Evolutionary conservation across 2,113 vertebrate genomes (phyloP), one percentile per base, ranked within the genome.

Genomic region (Nothocercus nigrocapillus): DNA sequence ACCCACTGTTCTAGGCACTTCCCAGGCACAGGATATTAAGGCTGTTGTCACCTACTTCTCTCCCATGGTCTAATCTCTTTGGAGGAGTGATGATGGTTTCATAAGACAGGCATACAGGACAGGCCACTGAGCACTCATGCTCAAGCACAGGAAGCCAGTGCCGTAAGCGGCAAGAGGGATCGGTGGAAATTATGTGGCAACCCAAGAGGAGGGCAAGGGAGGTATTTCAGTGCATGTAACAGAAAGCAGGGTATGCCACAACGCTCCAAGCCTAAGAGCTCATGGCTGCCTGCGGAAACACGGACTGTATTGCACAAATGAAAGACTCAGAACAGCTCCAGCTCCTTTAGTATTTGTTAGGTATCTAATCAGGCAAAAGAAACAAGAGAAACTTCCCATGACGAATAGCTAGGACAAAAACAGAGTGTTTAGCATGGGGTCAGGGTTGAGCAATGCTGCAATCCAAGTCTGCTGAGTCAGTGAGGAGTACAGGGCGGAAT

Each of bases 391-490:
- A 73, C 61, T 44, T 74, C 53, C 44, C 49, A 51, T 70, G 75
- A 64, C 64, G 73, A 54, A 68, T 34, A 54, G 45, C 36, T 25
- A 40, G 59, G 47, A 70, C 54, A 58, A 32, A 32, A 66, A n/a
- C 24, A 66, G 69, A 38, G n/a, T 59, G 47, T 36, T 32, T 72
- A 38, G 10, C 22, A 28, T 15, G 25, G 34, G 34, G 38, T 44
- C 68, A 54, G 63, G 76, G 77, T 74, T 87, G 82, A 94, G 94
- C 93, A 97, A 97, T 70, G 69, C 75, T 94, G 94, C 49, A 91
- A 79, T 70, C 59, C 69, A 85, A 76, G 75, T 93, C 79, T 93
- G 79, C 88, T 92, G 86, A 96, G 93, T 80, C 75, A 78, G 81
- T 94, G 88, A 38, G 75, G 42, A 63, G 68, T 25, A 87, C 74